These are phyloP conservation scores for Galerucella nymphaeae DNA, from an alignment of 2,888 invertebrate genomes.

Conservation along the genomic window DNA sequence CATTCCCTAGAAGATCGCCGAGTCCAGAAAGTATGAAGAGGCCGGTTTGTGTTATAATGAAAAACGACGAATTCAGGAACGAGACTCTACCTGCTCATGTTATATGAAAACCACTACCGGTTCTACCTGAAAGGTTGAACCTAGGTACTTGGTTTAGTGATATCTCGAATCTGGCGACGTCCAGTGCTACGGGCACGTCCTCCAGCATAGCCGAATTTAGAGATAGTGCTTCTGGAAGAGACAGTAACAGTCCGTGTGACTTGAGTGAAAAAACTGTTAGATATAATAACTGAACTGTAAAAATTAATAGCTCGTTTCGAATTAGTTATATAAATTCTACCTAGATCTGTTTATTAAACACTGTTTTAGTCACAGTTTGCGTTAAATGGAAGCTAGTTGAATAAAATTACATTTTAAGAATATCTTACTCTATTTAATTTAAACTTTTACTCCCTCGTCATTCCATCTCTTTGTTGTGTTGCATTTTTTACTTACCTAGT, in stretches of 20 bases:
- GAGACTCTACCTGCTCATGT: conserved; percentile 72
- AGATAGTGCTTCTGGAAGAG: conserved; percentile 55
- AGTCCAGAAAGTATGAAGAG: conserved; percentile 65
- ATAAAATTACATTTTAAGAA: not conserved
- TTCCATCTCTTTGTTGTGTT: too few relatives aligned
- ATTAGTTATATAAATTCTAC: conserved; percentile 7
- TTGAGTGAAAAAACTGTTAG: conserved; percentile 49
- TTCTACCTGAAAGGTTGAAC: conserved; percentile 79
- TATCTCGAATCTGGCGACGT: conserved; percentile 62
- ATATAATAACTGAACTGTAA: conserved; percentile 38
- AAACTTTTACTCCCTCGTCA: too few relatives aligned
- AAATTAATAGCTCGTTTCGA: not conserved
- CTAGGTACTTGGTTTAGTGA: conserved; percentile 66
- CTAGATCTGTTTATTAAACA: conserved; percentile 19
- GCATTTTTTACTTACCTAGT: too few relatives aligned
- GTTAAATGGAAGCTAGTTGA: not conserved
- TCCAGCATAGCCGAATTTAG: conserved; percentile 47
- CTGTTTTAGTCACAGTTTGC: not conserved
- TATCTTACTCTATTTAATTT: too few relatives aligned
- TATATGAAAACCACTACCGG: conserved; percentile 88
- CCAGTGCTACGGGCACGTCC: conserved; percentile 54
- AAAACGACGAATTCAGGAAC: conserved; percentile 68
- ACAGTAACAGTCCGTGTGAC: conserved; percentile 59
- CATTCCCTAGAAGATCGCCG: conserved; percentile 61
- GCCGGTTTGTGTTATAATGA: conserved; percentile 74